These are phyloP conservation scores for Epinephelus malabaricus DNA, from an alignment of 2,797 vertebrate species.

Conservation along the genomic window DNA sequence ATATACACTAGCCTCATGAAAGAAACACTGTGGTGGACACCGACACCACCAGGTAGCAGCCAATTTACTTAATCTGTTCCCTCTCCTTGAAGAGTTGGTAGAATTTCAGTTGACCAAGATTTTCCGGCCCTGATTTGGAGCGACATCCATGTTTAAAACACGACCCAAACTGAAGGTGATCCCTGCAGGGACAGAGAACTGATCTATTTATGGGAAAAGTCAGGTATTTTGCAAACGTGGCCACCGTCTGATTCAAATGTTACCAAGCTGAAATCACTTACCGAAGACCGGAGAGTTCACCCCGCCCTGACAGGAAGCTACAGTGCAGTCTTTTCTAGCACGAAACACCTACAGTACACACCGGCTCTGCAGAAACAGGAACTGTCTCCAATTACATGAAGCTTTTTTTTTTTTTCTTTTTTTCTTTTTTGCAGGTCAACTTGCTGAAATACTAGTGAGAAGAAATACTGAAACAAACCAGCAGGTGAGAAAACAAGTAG, in stretches of 20 bases:
- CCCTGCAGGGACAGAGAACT: too few species aligned
- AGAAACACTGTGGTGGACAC: too few species aligned
- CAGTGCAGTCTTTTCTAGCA: slow-evolving; percentile 16
- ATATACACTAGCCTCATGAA: too few species aligned
- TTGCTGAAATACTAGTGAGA: slow-evolving; percentile 29
- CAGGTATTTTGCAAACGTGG: neutral
- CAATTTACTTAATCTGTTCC: too few species aligned
- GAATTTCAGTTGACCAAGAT: too few species aligned
- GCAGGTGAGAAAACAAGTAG: slow-evolving; percentile 16
- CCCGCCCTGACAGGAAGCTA: neutral
- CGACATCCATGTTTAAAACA: too few species aligned
- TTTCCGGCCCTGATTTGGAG: too few species aligned
- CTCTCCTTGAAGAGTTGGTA: too few species aligned
- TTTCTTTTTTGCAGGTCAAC: neutral
- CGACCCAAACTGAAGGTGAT: too few species aligned
- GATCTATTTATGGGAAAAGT: too few species aligned
- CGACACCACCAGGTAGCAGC: too few species aligned
- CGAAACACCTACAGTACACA: slow-evolving; percentile 25
- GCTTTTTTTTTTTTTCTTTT: neutral
- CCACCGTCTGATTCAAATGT: neutral
- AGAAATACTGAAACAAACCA: slow-evolving; percentile 37
- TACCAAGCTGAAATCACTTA: neutral
- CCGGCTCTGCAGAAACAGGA: slow-evolving; percentile 3
- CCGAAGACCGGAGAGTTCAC: neutral
- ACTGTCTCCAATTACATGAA: neutral